Percentiles rank a stretch among this genome's conserved stretches.
Conservation (phyloP, 2,888 invertebrate species). For the Hypomecis punctinalis region DNA sequence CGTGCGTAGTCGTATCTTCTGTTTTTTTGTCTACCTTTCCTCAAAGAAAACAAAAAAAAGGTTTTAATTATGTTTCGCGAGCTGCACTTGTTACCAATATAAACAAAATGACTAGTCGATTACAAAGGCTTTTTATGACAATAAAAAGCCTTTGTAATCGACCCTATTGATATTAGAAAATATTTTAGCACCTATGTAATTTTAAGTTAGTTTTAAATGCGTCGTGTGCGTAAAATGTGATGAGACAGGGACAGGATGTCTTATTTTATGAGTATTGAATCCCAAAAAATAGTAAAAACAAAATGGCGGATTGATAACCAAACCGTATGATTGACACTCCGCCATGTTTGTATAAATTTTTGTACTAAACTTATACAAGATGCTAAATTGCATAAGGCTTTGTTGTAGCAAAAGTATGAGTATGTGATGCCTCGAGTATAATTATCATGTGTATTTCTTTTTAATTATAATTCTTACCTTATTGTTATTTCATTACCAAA, state of each 20-base stretch:
- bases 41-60: too few relatives aligned
- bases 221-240: not conserved
- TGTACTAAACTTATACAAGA: not conserved
- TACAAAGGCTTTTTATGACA: too few relatives aligned
- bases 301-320: constrained; percentile 1
- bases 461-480: too few relatives aligned
- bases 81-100: too few relatives aligned
- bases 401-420: not conserved
- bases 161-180: not conserved
- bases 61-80: too few relatives aligned
- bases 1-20: too few relatives aligned
- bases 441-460: too few relatives aligned
- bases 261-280: not conserved
- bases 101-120: too few relatives aligned
- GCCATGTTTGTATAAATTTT: not conserved
- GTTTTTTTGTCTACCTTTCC: too few relatives aligned
- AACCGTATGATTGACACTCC: not conserved
- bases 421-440: too few relatives aligned
- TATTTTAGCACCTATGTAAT: not conserved
- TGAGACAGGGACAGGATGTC: not conserved
- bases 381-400: not conserved
- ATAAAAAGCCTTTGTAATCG: too few relatives aligned
- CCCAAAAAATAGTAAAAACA: not conserved
- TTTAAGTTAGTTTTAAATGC: not conserved
- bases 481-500: too few relatives aligned